phyloP scores from a whole-genome alignment of 2,113 vertebrate species.

The Notiomystis cincta region DNA sequence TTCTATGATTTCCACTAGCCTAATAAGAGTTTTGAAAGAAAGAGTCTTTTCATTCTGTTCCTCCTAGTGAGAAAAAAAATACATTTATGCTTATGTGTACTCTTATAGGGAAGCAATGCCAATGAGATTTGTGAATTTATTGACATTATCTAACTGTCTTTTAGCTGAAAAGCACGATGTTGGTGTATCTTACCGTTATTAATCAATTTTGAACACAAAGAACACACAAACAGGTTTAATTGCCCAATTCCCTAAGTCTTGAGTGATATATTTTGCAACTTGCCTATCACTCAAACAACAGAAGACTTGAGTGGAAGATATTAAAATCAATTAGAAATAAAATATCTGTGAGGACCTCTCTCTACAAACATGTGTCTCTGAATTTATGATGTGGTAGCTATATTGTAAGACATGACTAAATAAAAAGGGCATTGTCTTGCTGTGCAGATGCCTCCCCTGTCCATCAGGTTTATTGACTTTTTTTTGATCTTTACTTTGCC shows the following conservation, averaged over 20 bases:
- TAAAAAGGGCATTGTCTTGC: neutral
- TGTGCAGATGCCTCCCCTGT: neutral
- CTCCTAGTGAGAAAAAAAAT: neutral
- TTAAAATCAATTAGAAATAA: conserved; percentile 37
- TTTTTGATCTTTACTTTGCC: neutral
- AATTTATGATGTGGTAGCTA: neutral
- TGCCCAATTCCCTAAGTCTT: neutral
- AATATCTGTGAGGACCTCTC: neutral
- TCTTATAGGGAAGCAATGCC: neutral
- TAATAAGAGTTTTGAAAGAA: conserved; percentile 1
- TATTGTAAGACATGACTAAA: neutral
- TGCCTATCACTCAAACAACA: conserved; percentile 40
- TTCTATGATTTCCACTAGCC: neutral
- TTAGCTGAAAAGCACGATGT: neutral
- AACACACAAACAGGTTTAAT: conserved; percentile 34
- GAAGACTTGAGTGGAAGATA: conserved; percentile 18
- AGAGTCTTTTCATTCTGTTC: neutral
- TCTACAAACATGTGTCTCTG: neutral
- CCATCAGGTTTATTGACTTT: neutral
- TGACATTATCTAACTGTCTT: conserved; percentile 24
- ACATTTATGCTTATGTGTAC: neutral
- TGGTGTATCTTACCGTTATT: conserved; percentile 28
- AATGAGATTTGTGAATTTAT: conserved; percentile 36
- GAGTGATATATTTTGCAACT: conserved; percentile 54
- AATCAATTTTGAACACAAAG: conserved; percentile 49